Percentiles rank a stretch among this genome's conserved stretches.
Evolutionary conservation across 2,113 vertebrate species (phyloP).

Genomic region (Procapra przewalskii): DNA sequence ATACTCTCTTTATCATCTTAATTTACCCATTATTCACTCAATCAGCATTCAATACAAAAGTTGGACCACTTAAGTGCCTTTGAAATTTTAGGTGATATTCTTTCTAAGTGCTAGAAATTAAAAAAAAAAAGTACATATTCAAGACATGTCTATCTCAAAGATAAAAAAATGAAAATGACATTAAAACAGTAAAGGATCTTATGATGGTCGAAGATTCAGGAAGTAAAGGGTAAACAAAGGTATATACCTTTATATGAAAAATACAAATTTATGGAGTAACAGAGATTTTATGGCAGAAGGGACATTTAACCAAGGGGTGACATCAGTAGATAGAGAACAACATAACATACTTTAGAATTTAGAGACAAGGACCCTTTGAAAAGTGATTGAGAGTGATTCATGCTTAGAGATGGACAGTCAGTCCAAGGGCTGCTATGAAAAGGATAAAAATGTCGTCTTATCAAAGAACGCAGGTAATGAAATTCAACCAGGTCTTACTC

Average conservation of each 20-base stretch:
- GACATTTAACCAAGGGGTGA: background rate
- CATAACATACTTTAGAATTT: background rate
- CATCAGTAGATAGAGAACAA: background rate
- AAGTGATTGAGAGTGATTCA: background rate
- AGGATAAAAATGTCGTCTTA: background rate
- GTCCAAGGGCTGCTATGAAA: background rate
- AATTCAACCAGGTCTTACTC: background rate
- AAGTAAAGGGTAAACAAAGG: background rate
- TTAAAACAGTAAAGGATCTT: background rate
- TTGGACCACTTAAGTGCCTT: background rate
- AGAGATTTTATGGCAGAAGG: background rate
- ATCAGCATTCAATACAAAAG: background rate
- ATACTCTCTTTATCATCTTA: background rate
- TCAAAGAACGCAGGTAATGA: background rate
- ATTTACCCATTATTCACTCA: background rate
- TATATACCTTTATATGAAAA: background rate
- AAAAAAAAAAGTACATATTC: background rate
- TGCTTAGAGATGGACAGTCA: background rate
- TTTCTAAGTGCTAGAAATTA: background rate
- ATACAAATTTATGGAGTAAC: background rate
- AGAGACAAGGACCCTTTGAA: background rate
- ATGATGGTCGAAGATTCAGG: background rate
- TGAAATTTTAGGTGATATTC: background rate
- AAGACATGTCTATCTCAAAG: background rate
- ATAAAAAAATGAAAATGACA: background rate